Percentiles rank a stretch among this genome's conserved stretches.
These are phyloP conservation scores for Lamprotornis superbus DNA, from an alignment of 2,113 vertebrate genomes.

Conservation along the genomic window DNA sequence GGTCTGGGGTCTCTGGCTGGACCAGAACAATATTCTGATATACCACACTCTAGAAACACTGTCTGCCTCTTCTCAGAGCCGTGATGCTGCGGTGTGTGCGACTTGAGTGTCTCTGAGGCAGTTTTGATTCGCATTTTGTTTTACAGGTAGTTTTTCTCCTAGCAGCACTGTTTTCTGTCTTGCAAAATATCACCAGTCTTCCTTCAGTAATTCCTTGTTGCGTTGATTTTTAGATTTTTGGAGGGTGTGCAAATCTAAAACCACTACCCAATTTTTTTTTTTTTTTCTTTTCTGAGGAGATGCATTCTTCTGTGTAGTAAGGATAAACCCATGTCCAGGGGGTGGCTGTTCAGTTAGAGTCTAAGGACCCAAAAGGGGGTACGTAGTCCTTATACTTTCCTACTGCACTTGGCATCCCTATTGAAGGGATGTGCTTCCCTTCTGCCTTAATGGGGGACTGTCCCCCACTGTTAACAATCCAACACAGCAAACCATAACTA, in stretches of 20 bases:
- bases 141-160: not conserved
- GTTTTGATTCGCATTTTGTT: not conserved
- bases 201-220: not conserved
- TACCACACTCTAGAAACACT: not conserved
- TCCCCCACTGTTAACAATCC: not conserved
- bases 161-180: not conserved
- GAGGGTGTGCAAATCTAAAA: not conserved
- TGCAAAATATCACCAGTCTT: not conserved
- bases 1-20: too few species aligned
- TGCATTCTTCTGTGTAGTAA: not conserved
- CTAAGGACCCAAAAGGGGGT: not conserved
- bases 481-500: not conserved
- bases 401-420: not conserved
- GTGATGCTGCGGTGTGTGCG: fast-evolving
- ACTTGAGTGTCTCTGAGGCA: not conserved
- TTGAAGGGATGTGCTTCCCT: not conserved
- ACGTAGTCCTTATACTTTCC: not conserved
- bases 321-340: not conserved
- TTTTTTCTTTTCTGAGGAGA: not conserved
- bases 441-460: not conserved
- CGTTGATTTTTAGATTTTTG: not conserved
- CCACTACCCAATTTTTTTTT: too few species aligned
- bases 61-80: not conserved
- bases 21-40: too few species aligned
- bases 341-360: not conserved